phyloP scores from a whole-genome alignment of 2,888 invertebrate genomes.

The Agriopis marginaria region DNA sequence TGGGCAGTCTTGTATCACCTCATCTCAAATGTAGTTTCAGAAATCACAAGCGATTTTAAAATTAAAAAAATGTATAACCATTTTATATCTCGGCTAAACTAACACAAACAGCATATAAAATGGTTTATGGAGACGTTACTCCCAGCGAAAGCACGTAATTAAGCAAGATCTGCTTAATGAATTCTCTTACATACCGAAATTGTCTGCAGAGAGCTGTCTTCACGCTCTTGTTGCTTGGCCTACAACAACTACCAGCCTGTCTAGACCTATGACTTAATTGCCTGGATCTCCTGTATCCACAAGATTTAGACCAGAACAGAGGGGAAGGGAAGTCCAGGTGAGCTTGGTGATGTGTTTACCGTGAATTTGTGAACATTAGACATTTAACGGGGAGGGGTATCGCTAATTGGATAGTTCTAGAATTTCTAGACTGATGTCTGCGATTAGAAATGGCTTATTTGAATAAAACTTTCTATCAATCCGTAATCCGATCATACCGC shows the following conservation, averaged over 20 bases:
- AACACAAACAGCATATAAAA: constrained; percentile 7
- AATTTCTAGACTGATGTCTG: constrained; percentile 44
- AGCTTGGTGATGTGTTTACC: constrained; percentile 50
- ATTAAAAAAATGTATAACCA: neutral
- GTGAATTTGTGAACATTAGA: constrained; percentile 52
- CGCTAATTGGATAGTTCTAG: constrained; percentile 52
- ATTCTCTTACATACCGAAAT: constrained; percentile 61
- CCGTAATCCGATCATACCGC: neutral
- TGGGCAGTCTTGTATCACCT: too few relatives aligned
- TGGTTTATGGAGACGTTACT: constrained; percentile 49
- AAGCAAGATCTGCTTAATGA: constrained; percentile 61
- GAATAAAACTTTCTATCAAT: constrained; percentile 19
- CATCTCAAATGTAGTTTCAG: neutral
- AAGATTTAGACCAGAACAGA: neutral
- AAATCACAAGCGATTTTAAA: neutral
- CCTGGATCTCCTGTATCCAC: constrained; percentile 4
- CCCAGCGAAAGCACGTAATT: constrained; percentile 60
- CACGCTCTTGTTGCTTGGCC: constrained; percentile 67
- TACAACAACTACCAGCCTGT: constrained; percentile 45
- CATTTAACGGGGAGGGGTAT: constrained; percentile 52
- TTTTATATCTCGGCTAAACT: neutral
- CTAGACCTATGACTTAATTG: constrained; percentile 39
- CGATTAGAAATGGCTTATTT: constrained; percentile 28
- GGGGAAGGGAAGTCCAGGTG: constrained; percentile 39
- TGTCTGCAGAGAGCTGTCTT: constrained; percentile 55